Percentiles rank a stretch among this genome's conserved stretches.
Conservation (phyloP, 2,797 vertebrate genomes). For the Cetoscarus ocellatus region DNA sequence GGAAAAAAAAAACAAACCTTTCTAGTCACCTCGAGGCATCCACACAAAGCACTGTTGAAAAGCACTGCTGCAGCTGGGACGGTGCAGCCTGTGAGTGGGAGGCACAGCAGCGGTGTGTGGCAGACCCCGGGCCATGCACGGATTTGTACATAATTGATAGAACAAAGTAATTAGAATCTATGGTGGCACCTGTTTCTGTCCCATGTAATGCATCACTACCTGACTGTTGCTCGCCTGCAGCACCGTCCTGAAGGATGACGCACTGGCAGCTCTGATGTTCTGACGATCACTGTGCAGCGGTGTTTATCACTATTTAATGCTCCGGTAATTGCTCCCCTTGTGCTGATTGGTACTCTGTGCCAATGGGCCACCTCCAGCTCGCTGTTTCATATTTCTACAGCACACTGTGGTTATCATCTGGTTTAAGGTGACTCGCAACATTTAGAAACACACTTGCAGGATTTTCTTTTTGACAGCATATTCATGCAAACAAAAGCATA, state of each 20-base stretch:
- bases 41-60: constrained; percentile 49
- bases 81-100: constrained; percentile 58
- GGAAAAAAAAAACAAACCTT: constrained; percentile 60
- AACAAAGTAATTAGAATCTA: constrained; percentile 85
- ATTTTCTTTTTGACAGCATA: too few species aligned
- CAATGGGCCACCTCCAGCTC: constrained; percentile 56
- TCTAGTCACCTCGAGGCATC: constrained; percentile 61
- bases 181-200: constrained; percentile 84
- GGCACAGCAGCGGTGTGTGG: constrained; percentile 63
- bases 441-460: too few species aligned
- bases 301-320: constrained; percentile 85
- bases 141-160: constrained; percentile 85
- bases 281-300: constrained; percentile 70
- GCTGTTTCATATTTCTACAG: constrained; percentile 54
- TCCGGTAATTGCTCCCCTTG: constrained; percentile 77
- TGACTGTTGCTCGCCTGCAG: constrained; percentile 74
- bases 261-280: constrained; percentile 78
- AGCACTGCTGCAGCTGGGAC: constrained; percentile 55
- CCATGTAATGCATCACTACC: constrained; percentile 77
- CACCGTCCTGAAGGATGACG: constrained; percentile 74
- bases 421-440: constrained; percentile 41
- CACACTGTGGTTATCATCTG: constrained; percentile 32
- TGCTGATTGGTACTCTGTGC: constrained; percentile 75
- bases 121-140: constrained; percentile 73
- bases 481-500: too few species aligned